Evolutionary conservation across 2,113 vertebrate genomes (phyloP).

Genomic region (Spilogale gracilis): DNA sequence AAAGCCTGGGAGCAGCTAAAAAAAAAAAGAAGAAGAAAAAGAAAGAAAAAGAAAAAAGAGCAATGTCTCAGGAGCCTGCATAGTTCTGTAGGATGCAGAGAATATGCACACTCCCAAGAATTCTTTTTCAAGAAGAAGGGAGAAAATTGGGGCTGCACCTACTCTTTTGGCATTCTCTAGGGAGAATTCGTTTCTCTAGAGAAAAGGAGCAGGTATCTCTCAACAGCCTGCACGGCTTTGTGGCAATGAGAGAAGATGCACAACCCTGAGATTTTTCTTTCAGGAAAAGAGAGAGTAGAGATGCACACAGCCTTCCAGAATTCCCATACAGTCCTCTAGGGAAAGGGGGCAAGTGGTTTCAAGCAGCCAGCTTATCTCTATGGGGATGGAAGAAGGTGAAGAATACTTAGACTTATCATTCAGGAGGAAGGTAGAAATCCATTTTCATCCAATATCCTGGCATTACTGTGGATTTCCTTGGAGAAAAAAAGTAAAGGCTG

Average conservation of each 20-base stretch:
- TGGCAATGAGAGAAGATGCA: not conserved
- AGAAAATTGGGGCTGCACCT: not conserved
- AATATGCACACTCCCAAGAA: not conserved
- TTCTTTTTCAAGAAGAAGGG: not conserved
- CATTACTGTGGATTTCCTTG: not conserved
- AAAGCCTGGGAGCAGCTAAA: not conserved
- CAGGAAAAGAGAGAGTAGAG: not conserved
- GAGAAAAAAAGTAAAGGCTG: not conserved
- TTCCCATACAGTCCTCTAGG: not conserved
- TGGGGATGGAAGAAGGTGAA: not conserved
- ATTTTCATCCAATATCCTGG: not conserved
- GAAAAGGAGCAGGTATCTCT: not conserved
- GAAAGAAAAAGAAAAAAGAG: not conserved
- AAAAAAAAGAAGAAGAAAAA: not conserved
- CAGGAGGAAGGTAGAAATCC: not conserved
- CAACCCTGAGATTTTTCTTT: not conserved
- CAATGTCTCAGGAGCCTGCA: not conserved
- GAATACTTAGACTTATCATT: not conserved
- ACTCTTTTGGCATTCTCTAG: not conserved
- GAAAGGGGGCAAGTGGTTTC: too few relatives aligned
- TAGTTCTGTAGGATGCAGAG: too few relatives aligned
- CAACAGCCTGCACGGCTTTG: not conserved
- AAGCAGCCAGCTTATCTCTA: too few relatives aligned
- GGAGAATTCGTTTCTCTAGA: not conserved
- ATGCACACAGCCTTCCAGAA: not conserved